Evolutionary conservation across 2,797 vertebrate species (phyloP).

Genomic region (Poecile montanus): DNA sequence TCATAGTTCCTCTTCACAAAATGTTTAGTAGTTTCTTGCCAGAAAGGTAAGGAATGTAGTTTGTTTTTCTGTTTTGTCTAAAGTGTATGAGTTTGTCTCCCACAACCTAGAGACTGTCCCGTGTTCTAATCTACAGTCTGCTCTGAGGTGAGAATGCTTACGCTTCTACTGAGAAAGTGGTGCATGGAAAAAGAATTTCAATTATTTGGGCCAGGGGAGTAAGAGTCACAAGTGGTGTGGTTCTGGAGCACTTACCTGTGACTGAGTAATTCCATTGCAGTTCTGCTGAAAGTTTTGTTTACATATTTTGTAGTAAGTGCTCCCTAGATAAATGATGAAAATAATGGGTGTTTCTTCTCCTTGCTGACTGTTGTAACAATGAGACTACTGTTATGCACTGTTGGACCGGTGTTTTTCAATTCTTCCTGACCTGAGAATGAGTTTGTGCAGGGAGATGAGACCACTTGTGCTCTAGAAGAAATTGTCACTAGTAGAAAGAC

Average conservation of each 20-base stretch:
- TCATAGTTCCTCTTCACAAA: background rate
- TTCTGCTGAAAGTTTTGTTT: background rate
- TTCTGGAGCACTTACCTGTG: background rate
- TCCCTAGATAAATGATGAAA: background rate
- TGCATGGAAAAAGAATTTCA: background rate
- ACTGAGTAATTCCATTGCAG: background rate
- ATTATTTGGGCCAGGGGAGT: background rate
- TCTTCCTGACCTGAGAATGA: background rate
- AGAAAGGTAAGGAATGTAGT: background rate
- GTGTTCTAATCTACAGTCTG: background rate
- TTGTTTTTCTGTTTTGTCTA: background rate
- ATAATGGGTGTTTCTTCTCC: background rate
- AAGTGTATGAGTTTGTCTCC: conserved; percentile 6
- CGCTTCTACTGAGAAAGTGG: background rate
- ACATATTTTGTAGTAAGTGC: background rate
- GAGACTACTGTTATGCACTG: background rate
- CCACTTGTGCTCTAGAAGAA: background rate
- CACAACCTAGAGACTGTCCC: background rate
- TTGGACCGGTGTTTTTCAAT: background rate
- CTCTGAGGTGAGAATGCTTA: background rate
- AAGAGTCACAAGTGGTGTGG: background rate
- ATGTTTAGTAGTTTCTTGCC: background rate
- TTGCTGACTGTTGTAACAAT: background rate
- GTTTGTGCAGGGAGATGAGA: background rate
- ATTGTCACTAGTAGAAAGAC: background rate